Base-by-base conservation (phyloP, 2,888 invertebrate species). In the Caenorhabditis wallacei region DNA sequence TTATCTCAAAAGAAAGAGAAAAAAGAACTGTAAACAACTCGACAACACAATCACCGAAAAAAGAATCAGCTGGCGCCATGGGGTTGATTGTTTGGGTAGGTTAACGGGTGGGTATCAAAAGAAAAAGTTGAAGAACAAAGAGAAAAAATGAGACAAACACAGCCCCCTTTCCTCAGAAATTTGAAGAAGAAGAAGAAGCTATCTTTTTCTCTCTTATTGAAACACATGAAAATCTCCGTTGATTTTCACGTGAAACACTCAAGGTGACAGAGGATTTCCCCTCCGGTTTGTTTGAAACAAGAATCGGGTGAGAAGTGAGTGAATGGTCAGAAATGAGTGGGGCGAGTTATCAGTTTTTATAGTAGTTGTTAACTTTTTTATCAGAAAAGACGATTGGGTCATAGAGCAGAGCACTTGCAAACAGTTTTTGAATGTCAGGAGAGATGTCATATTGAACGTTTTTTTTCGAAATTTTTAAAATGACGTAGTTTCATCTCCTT, bases 291-390 rank as follows among this genome's bases (percentile, higher is more conserved):
- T 20, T 22, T 1, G 20, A 35, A 43, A 22, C 18, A 18, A n/a
- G 10, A 61, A 68, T 66, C 51, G 53, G 54, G 24, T 37, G 40
- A 48, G 53, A 53, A 22, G 16, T 24, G 53, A 53, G 4, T 22
- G 51, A 51, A 40, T 72, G 71, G 71, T 72, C 71, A 72, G 59
- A 26, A 37, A n/a, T 30, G 63, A 72, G 72, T 72, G 72, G 72
- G 72, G n/a, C 43, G 54, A 71, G 69, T 70, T 69, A 69, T 69
- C 61, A 71, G 71, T 61, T 37, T 18, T 64, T 64, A 64, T 24
- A 16, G 18, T 43, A 43, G 11, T 16, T 46, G 46, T 61, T 46
- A 43, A 59, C 40, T 43, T 26, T 61, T 61, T 46, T 61, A 24
- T 46, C 13, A 10, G 43, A 4, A 37, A 35, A 35, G 22, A 43